Base-by-base conservation (phyloP, 2,113 vertebrate species). In the Oxyruncus cristatus region DNA sequence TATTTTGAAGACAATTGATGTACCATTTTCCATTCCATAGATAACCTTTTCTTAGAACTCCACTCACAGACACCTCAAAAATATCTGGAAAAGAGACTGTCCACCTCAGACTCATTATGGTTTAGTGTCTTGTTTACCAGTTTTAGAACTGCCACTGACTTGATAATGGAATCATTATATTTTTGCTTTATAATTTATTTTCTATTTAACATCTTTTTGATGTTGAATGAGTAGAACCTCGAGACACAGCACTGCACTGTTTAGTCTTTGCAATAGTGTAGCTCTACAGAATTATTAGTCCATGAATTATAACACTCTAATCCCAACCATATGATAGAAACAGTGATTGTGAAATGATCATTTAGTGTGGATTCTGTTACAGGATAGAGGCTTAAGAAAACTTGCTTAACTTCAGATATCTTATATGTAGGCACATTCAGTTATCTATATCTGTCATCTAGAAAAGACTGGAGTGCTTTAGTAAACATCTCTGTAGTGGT, bases 101-200 rank as follows among this genome's bases (percentile, higher is more conserved):
- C 4, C 11, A 22, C 23, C 33, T 93, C 53, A 70, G 33, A 33
- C 12, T 62, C 11, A 42, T 50, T 8, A 62, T 33, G 10, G 12
- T 56, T 85, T 46, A 75, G 17, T 37, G 8, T 47, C 74, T 59
- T 61, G 3, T 47, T 46, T 71, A 47, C 37, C 1, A 1, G 9
- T 44, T 42, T 75, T 72, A 72, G 41, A 41, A 67, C 13, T 83
- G 20, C 20, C 27, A 11, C 18, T 63, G 20, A 32, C 5, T 41
- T 58, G 19, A 44, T 55, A 5, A 19, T 16, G 12, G 55, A 73
- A 37, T 41, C 0, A 0, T 32, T 74, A 46, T 8, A 67, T 9
- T 53, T 67, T 10, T 67, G 9, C 1, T 58, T 79, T 62, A 44
- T 73, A 47, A 79, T 62, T 79, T 58, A 28, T 79, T 85, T 92